These are phyloP conservation scores for Tipula helvola DNA, from an alignment of 2,888 invertebrate genomes.

Conservation along the genomic window DNA sequence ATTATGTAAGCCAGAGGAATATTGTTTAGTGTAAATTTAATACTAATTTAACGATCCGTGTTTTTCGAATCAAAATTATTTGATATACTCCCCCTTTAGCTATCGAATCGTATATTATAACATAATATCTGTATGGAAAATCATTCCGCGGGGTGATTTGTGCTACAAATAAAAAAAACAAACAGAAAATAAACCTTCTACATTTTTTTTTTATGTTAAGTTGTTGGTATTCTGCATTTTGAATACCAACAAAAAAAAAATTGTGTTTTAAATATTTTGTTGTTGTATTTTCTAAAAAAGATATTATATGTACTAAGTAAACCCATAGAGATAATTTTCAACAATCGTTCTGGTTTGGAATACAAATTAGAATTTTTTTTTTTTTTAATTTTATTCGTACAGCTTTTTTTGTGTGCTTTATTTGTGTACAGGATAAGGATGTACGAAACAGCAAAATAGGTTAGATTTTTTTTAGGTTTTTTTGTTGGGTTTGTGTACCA, in stretches of 20 bases:
- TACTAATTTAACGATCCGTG: too few species aligned
- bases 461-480: neutral
- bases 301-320: neutral
- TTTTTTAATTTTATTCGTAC: neutral
- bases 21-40: neutral
- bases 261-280: neutral
- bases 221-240: neutral
- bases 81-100: neutral
- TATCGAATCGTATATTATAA: neutral
- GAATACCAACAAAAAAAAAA: neutral
- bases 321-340: neutral
- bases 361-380: neutral
- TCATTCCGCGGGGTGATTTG: neutral
- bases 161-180: neutral
- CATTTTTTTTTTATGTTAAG: neutral
- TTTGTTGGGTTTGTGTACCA: neutral
- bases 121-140: neutral
- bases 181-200: neutral
- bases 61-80: neutral
- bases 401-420: neutral
- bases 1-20: neutral
- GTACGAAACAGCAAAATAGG: neutral
- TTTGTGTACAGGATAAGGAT: neutral
- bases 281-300: neutral
- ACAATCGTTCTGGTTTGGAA: neutral